Percentiles rank a stretch among this genome's conserved stretches.
phyloP scores from a whole-genome alignment of 2,113 vertebrate species.

The Serinus canaria region DNA sequence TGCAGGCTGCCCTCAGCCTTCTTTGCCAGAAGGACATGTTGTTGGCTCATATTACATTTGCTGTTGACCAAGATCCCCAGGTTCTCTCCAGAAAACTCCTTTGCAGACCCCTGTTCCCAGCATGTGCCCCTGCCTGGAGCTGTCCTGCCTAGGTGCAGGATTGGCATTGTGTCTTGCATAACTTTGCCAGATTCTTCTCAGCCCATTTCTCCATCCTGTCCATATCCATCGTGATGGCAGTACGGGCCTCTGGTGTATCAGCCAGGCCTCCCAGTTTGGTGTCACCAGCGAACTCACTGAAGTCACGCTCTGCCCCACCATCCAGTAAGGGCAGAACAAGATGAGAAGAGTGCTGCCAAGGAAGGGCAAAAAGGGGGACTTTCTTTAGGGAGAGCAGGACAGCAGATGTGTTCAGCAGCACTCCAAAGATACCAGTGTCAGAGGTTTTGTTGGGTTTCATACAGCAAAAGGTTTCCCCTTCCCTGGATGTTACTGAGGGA shows the following conservation, averaged over 20 bases:
- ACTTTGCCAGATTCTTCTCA: too few species aligned
- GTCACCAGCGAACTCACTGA: background rate
- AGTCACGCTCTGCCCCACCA: background rate
- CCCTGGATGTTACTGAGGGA: fast-evolving
- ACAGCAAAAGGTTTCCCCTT: background rate
- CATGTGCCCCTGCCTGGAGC: too few species aligned
- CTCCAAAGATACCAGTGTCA: background rate
- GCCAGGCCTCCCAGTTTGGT: background rate
- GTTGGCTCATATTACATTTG: background rate
- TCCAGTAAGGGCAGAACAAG: background rate
- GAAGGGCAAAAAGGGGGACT: background rate
- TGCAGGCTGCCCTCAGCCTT: background rate
- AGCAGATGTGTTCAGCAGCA: background rate
- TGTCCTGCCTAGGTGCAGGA: background rate
- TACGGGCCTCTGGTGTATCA: fast-evolving
- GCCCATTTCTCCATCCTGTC: background rate
- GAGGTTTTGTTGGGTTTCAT: background rate
- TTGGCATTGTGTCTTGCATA: background rate
- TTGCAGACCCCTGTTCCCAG: background rate
- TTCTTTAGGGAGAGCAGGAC: background rate
- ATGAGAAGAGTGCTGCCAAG: background rate
- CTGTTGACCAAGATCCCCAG: background rate
- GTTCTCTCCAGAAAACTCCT: background rate
- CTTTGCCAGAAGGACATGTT: background rate
- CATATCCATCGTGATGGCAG: background rate